These are phyloP conservation scores for Rotaria magnacalcarata DNA, from an alignment of 2,888 invertebrate species.

Conservation along the genomic window DNA sequence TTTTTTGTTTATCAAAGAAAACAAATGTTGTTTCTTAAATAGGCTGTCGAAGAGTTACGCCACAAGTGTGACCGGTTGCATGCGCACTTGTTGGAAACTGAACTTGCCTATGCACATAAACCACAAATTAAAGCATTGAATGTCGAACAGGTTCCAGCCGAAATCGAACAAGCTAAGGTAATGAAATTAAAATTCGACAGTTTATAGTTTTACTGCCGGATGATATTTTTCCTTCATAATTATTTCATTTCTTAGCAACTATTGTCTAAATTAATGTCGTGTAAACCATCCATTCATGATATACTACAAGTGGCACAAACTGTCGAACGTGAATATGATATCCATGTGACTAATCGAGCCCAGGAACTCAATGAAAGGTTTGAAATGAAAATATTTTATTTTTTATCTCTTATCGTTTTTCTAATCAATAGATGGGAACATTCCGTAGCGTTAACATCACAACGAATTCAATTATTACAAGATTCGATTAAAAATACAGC, in stretches of 20 bases:
- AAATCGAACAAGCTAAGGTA: constrained; percentile 33
- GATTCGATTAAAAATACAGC: not conserved
- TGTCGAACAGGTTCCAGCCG: not conserved
- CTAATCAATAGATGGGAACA: not conserved
- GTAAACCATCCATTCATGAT: constrained; percentile 6
- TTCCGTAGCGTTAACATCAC: not conserved
- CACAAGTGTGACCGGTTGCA: not conserved
- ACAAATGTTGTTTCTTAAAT: not conserved
- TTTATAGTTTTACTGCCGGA: not conserved
- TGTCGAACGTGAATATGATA: not conserved
- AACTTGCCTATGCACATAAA: not conserved
- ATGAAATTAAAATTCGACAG: not conserved
- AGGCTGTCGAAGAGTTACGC: not conserved
- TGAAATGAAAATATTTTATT: not conserved
- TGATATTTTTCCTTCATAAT: no score
- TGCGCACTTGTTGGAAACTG: constrained; percentile 4
- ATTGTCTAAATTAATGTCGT: not conserved
- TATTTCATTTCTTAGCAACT: not conserved
- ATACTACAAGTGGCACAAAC: not conserved
- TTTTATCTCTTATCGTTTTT: not conserved
- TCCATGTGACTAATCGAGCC: not conserved
- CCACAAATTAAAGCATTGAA: not conserved
- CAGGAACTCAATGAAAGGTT: not conserved
- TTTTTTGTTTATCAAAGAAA: not conserved
- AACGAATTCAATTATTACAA: constrained; percentile 19